phyloP scores from a whole-genome alignment of 92 coral and sea anemone genomes.

The Actinostola sp. region DNA sequence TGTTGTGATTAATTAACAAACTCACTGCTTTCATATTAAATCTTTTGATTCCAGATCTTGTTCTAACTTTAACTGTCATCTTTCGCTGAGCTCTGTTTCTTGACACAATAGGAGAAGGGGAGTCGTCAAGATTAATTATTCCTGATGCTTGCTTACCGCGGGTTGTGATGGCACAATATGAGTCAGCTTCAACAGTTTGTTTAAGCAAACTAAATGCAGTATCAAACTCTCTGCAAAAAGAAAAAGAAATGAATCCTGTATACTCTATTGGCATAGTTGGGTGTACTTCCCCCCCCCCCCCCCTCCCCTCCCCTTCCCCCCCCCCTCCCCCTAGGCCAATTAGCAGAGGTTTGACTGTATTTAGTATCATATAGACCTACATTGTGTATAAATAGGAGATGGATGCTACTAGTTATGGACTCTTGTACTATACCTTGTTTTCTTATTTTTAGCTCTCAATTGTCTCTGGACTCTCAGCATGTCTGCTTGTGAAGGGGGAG shows the following conservation, averaged over 20 bases:
- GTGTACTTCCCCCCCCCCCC: too few relatives aligned
- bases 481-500: conserved; percentile 43
- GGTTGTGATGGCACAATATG: conserved; percentile 13
- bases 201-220: conserved; percentile 50
- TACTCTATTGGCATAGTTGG: too few relatives aligned
- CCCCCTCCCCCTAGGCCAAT: too few relatives aligned
- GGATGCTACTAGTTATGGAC: too few relatives aligned
- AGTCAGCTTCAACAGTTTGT: conserved; percentile 34
- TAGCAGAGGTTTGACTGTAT: too few relatives aligned
- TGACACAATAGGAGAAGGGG: conserved; percentile 45
- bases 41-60: conserved; percentile 82
- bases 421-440: neutral
- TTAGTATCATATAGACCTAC: too few relatives aligned
- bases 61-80: conserved; percentile 77
- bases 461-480: conserved; percentile 31
- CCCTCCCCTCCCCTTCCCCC: too few relatives aligned
- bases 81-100: conserved; percentile 70
- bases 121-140: conserved; percentile 52
- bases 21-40: conserved; percentile 83
- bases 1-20: neutral
- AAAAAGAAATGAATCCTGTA: neutral
- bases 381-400: neutral
- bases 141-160: conserved; percentile 33
- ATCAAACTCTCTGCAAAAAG: conserved; percentile 52
- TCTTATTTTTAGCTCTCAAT: conserved; percentile 28